Conservation (phyloP, 2,888 invertebrate genomes). For the Buathra laborator region DNA sequence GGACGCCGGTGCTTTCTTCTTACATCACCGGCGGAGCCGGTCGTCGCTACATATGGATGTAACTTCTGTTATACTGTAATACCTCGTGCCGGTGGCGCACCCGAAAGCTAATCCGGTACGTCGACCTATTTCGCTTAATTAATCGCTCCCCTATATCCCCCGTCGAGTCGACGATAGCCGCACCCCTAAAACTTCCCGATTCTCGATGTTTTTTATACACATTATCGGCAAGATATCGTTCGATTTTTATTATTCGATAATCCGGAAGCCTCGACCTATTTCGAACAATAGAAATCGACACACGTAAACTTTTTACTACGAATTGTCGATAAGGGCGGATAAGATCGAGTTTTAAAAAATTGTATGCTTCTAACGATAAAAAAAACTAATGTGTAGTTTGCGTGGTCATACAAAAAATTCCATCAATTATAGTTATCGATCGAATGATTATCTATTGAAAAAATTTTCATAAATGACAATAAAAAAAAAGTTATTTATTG, state of each 20-base stretch:
- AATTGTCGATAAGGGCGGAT: not conserved
- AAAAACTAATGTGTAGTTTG: not conserved
- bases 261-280: slow-evolving; percentile 22
- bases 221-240: slow-evolving; percentile 40
- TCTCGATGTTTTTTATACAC: slow-evolving; percentile 24
- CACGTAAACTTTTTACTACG: slow-evolving; percentile 6
- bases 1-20: slow-evolving; percentile 65
- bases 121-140: slow-evolving; percentile 67
- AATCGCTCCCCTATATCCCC: slow-evolving; percentile 54
- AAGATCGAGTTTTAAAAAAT: not conserved
- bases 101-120: slow-evolving; percentile 63
- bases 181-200: slow-evolving; percentile 59
- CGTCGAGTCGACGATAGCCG: slow-evolving; percentile 54
- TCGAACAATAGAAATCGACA: slow-evolving; percentile 3
- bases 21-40: slow-evolving; percentile 54
- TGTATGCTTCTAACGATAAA: not conserved
- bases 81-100: slow-evolving; percentile 54
- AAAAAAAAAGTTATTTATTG: too few species aligned
- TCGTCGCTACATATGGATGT: slow-evolving; percentile 21
- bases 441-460: too few species aligned
- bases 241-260: not conserved
- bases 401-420: not conserved
- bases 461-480: too few species aligned
- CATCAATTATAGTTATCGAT: too few species aligned
- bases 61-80: slow-evolving; percentile 32